Conservation (phyloP, 2,113 vertebrate species). For the Laticauda laticaudata region DNA sequence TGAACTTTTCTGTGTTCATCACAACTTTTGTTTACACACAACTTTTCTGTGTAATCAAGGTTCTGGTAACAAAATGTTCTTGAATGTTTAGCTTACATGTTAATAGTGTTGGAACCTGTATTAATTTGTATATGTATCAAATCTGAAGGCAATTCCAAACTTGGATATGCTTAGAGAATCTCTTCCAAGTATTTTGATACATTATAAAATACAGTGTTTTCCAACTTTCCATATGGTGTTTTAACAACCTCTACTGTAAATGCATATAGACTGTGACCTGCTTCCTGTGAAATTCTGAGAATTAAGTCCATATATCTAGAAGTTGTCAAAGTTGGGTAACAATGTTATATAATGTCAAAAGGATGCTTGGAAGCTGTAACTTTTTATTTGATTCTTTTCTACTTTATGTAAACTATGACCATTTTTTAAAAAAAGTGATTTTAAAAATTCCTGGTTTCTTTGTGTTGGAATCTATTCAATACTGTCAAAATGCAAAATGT, state of each 20-base stretch:
- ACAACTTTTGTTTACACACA: not conserved
- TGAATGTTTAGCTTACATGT: not conserved
- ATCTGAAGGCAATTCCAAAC: not conserved
- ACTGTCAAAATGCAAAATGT: not conserved
- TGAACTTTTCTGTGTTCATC: not conserved
- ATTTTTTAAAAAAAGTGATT: not conserved
- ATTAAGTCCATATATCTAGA: not conserved
- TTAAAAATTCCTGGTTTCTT: not conserved
- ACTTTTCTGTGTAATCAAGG: not conserved
- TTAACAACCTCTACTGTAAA: not conserved
- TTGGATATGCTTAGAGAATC: not conserved
- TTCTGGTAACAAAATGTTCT: not conserved
- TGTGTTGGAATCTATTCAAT: not conserved
- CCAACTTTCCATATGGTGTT: not conserved
- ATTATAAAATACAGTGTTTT: not conserved
- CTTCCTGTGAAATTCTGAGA: not conserved
- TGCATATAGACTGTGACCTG: not conserved
- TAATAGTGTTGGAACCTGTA: not conserved
- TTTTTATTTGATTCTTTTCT: not conserved
- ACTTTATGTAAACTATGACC: not conserved
- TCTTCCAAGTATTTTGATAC: not conserved
- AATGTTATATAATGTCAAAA: not conserved
- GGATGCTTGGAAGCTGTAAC: not conserved
- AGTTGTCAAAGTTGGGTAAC: not conserved
- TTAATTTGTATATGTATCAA: not conserved